phyloP scores from a whole-genome alignment of 1,140 invertebrate species.

The Hylaeus anthracinus region DNA sequence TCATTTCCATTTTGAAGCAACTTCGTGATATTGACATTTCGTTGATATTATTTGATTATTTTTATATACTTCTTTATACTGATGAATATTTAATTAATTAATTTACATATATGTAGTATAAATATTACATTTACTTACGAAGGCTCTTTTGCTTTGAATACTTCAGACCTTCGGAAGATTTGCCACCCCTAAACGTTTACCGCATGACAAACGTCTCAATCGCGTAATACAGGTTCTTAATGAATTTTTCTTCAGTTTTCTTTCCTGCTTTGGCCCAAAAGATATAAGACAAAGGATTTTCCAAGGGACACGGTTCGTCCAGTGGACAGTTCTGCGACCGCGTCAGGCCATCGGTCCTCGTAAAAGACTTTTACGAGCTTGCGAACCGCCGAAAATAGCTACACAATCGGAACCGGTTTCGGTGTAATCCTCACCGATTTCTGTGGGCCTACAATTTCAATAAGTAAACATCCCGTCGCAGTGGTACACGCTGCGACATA shows the following conservation, averaged over 20 bases:
- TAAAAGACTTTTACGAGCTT: slow-evolving; percentile 65
- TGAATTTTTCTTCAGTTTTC: neutral
- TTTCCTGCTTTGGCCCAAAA: neutral
- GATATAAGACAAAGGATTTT: neutral
- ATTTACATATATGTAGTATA: too few species aligned
- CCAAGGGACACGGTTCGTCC: neutral
- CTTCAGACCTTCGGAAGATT: too few species aligned
- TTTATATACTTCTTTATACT: too few species aligned
- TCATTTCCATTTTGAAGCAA: too few species aligned
- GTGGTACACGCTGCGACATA: slow-evolving; percentile 15
- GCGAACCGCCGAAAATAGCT: slow-evolving; percentile 65
- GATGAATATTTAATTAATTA: too few species aligned
- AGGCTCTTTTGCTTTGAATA: too few species aligned
- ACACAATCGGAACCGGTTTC: slow-evolving; percentile 66
- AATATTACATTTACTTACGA: too few species aligned
- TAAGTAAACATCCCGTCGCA: slow-evolving; percentile 41
- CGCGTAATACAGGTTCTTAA: neutral
- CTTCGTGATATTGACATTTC: too few species aligned
- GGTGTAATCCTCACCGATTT: slow-evolving; percentile 58
- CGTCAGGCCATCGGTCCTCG: slow-evolving; percentile 47
- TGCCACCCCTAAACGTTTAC: neutral
- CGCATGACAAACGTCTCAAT: neutral
- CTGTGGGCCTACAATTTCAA: slow-evolving; percentile 44
- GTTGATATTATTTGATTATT: too few species aligned
- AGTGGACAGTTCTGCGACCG: neutral